Evolutionary conservation across 2,888 invertebrate species (phyloP), one percentile per base, ranked within the genome.

Genomic region (Corythucha ciliata): DNA sequence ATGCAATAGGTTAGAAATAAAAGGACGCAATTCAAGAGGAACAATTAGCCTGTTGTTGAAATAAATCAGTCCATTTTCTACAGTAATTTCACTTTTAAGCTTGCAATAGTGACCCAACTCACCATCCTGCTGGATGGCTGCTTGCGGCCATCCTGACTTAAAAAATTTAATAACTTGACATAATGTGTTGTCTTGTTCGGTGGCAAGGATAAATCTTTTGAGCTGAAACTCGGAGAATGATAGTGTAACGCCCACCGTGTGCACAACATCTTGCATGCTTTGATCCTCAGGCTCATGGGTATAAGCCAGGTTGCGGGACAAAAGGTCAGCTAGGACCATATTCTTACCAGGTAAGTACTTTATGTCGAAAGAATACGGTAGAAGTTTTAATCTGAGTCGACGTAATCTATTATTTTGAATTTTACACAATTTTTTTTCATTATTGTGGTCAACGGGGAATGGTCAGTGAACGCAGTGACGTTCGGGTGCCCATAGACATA

Each of bases 401-500:
- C 24, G 8, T n/a, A 40, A 10, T 2, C 24, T 4, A 22, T 22
- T 8, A 14, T 40, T 40, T 14, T 5, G 3, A 3, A 40, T 40
- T 40, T 40, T 40, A 22, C 14, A n/a, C 8, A 3, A 14, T 48
- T 33, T 48, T 55, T 53, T 14, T 45, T 29, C 10, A 55, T 53
- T 2, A 53, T 45, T 0, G 46, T 24, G 0, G 44, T 44, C 14
- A 53, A 8, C 2, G 55, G 49, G 6, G n/a, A 7, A 32, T 53
- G 48, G 12, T 55, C 48, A 8, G 52, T 52, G 33, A 32, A 48
- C 8, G 48, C 37, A 21, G 22, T 52, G 1, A 55, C 39, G 21
- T 41, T 25, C 10, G 4, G 8, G 26, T 55, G 52, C 2, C 46
- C 53, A 49, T 55, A 53, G 8, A 53, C 33, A 22, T 27, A 52